Evolutionary conservation across 2,113 vertebrate genomes (phyloP).

Genomic region (Verasper variegatus): DNA sequence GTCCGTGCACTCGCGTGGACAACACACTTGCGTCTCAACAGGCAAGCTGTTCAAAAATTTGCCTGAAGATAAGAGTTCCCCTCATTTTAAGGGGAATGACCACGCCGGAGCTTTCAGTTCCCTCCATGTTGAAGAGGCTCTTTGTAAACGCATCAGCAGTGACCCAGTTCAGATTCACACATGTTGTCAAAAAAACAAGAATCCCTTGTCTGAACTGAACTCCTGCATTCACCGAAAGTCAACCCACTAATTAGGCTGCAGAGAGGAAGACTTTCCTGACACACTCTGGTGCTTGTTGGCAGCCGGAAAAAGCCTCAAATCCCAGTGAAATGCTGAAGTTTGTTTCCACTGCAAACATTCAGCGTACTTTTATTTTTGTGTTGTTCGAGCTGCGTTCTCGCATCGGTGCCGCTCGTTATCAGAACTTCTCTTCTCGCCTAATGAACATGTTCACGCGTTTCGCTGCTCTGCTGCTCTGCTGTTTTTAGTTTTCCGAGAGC

Average conservation of each 20-base stretch:
- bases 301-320: constrained; percentile 12
- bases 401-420: constrained; percentile 34
- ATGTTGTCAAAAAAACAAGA: constrained; percentile 4
- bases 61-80: constrained; percentile 49
- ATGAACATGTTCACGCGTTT: constrained; percentile 16
- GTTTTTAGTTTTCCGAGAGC: constrained; percentile 59
- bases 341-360: constrained; percentile 31
- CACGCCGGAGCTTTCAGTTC: constrained; percentile 25
- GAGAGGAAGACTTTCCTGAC: constrained; percentile 14
- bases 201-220: constrained; percentile 13
- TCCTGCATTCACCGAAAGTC: constrained; percentile 27
- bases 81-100: constrained; percentile 34
- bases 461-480: constrained; percentile 30
- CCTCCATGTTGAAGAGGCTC: constrained; percentile 27
- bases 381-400: constrained; percentile 13
- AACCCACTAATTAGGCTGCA: constrained; percentile 40
- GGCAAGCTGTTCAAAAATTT: constrained; percentile 2
- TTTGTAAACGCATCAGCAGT: constrained; percentile 37
- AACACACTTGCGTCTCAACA: constrained; percentile 8
- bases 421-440: constrained; percentile 33
- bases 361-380: constrained; percentile 14
- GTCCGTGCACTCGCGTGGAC: neutral
- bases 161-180: constrained; percentile 42
- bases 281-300: neutral
- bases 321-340: constrained; percentile 19